phyloP scores from a whole-genome alignment of 2,113 vertebrate genomes.

The Indri indri region DNA sequence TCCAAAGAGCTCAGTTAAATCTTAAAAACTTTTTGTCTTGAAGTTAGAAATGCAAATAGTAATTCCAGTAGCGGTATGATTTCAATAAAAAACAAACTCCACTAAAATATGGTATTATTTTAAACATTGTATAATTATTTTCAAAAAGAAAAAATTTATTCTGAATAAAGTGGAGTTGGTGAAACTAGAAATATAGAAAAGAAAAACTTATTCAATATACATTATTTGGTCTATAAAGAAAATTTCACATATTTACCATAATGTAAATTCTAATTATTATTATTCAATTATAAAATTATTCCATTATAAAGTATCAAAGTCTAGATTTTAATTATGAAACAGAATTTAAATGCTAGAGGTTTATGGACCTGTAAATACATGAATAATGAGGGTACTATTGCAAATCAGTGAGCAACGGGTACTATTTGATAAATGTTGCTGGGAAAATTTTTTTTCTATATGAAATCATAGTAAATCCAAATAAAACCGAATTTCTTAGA shows the following conservation, averaged over 20 bases:
- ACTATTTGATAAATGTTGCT: not conserved
- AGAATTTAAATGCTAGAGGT: not conserved
- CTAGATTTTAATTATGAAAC: not conserved
- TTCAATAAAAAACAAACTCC: not conserved
- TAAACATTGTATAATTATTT: not conserved
- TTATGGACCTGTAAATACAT: not conserved
- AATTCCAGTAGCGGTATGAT: not conserved
- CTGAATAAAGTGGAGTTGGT: not conserved
- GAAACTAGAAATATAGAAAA: not conserved
- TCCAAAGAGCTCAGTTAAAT: not conserved
- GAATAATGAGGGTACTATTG: not conserved
- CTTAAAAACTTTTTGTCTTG: not conserved
- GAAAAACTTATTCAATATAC: not conserved
- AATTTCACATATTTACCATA: not conserved
- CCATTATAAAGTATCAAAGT: not conserved
- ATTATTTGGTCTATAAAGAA: not conserved
- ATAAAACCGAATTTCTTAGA: not conserved
- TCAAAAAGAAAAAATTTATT: not conserved
- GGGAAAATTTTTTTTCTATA: not conserved
- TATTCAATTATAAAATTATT: not conserved
- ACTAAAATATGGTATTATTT: not conserved
- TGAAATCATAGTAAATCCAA: not conserved
- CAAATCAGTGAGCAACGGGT: not conserved
- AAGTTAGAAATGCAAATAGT: not conserved
- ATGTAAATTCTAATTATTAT: not conserved